Conservation (phyloP, 2,797 vertebrate species). For the Macrochelys suwanniensis region DNA sequence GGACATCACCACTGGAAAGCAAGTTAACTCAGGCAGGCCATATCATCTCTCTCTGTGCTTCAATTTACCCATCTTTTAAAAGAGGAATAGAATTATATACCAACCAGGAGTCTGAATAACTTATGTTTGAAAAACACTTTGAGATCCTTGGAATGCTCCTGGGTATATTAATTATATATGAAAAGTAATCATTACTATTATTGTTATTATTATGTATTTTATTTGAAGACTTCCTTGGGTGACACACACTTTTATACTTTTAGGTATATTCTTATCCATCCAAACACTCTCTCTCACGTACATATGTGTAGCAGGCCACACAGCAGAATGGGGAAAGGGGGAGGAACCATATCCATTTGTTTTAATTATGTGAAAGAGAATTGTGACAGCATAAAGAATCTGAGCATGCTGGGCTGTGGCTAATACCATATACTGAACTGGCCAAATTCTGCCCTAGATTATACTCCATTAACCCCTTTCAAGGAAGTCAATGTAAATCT, state of each 20-base stretch:
- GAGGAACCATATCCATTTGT: neutral
- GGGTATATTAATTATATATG: neutral
- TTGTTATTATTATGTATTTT: neutral
- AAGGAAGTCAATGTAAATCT: neutral
- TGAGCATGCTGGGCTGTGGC: neutral
- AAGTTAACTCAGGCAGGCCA: neutral
- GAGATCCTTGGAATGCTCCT: neutral
- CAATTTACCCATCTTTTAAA: neutral
- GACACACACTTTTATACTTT: neutral
- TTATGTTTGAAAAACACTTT: neutral
- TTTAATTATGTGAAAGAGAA: conserved; percentile 1
- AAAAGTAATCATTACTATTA: neutral
- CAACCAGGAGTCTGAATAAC: neutral
- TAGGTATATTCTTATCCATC: neutral
- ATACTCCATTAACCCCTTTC: neutral
- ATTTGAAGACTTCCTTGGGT: neutral
- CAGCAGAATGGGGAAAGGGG: neutral
- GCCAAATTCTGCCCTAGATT: neutral
- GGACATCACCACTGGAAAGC: neutral
- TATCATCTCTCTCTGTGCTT: neutral
- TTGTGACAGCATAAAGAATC: neutral
- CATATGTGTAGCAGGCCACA: neutral
- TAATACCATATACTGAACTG: neutral
- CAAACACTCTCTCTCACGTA: neutral
- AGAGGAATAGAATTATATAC: neutral